Conservation (phyloP, 92 coral and sea anemone genomes). For the Actinernus sp. region DNA sequence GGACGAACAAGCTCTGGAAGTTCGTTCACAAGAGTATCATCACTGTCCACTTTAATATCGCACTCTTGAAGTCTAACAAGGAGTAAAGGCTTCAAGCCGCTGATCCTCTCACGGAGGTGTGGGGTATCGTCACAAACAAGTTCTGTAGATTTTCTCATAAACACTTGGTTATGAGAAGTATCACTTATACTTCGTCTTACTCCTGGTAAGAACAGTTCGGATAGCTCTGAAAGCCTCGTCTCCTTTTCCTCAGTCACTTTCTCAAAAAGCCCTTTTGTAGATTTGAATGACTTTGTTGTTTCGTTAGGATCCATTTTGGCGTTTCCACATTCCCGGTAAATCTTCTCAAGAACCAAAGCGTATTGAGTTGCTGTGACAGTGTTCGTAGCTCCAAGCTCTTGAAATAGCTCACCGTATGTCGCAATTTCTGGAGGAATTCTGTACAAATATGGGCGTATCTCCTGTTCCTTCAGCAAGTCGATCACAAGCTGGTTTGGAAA, state of each 20-base stretch:
- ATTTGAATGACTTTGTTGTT: conserved; percentile 2
- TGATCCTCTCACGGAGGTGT: conserved; percentile 33
- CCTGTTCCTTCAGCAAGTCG: conserved; percentile 22
- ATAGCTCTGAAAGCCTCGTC: neutral
- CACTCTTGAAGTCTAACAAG: conserved; percentile 35
- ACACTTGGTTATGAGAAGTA: neutral
- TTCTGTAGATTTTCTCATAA: conserved; percentile 36
- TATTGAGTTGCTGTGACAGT: conserved; percentile 50
- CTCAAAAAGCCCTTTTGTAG: conserved; percentile 63
- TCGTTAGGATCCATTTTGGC: conserved; percentile 41
- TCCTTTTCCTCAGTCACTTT: conserved; percentile 6
- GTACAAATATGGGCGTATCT: conserved; percentile 65
- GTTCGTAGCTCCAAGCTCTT: conserved; percentile 46
- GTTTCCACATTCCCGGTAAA: conserved; percentile 31
- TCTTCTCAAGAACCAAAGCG: conserved; percentile 50
- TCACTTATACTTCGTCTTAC: neutral
- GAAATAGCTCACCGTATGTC: conserved; percentile 37
- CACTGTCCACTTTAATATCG: conserved; percentile 4
- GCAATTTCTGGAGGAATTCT: conserved; percentile 48
- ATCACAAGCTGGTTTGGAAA: conserved; percentile 46
- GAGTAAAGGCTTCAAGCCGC: conserved; percentile 1
- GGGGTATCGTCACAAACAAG: conserved; percentile 45
- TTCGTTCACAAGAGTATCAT: conserved; percentile 15
- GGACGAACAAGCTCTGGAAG: conserved; percentile 35
- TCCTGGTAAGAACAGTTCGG: conserved; percentile 27